Conservation (phyloP, 1,140 invertebrate genomes). For the Pachypsylla venusta region DNA sequence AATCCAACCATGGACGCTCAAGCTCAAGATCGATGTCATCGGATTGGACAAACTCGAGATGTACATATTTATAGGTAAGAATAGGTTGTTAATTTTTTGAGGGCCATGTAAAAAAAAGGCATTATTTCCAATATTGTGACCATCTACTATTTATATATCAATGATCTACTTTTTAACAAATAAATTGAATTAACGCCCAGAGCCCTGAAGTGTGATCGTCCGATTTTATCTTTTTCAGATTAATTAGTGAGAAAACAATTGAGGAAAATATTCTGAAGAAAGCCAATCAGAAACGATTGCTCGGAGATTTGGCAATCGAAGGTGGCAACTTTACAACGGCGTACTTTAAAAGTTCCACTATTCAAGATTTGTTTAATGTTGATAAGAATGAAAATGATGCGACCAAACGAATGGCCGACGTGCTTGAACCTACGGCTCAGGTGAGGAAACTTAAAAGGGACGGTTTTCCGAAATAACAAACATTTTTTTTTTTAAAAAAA, state of each 20-base stretch:
- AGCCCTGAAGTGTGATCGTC: no score
- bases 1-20: constrained; percentile 99
- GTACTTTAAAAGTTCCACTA: constrained; percentile 86
- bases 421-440: constrained; percentile 26
- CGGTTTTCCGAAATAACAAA: no score
- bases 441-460: constrained; percentile 3
- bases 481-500: no score
- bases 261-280: constrained; percentile 99
- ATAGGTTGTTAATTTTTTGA: no score
- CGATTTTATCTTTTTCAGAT: constrained; percentile 32
- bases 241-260: constrained; percentile 92
- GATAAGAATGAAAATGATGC: constrained; percentile 45
- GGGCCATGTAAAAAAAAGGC: no score
- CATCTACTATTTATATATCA: no score
- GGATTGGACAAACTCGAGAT: constrained; percentile 98
- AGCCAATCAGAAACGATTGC: constrained; percentile 90
- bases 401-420: constrained; percentile 44
- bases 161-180: no score
- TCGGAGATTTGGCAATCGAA: constrained; percentile 96
- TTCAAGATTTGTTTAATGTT: constrained; percentile 81
- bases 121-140: no score
- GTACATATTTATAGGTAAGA: constrained; percentile 99
- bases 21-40: constrained; percentile 94
- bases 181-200: no score
- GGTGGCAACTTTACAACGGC: constrained; percentile 97